Evolutionary conservation across 2,797 vertebrate species (phyloP), one percentile per base, ranked within the genome.

Genomic region (Nannoperca australis): DNA sequence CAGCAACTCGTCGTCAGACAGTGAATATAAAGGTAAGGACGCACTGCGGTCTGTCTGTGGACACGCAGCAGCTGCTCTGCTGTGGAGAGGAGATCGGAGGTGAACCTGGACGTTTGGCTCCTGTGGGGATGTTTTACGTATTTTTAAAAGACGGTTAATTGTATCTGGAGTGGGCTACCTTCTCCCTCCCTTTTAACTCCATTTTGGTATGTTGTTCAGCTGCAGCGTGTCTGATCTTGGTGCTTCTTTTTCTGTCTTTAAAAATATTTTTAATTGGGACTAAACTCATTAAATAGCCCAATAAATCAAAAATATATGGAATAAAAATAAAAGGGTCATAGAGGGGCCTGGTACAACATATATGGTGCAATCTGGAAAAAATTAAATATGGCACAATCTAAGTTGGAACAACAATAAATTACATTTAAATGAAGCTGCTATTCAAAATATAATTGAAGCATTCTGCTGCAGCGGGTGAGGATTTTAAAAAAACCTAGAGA

Each of bases 11-110:
- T 97, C 97, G 0, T 99, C 97, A 20, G 98, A 99, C 88, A 97
- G 97, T 3, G 97, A 99, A 87, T 99, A 98, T 58, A 99, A 98
- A 99, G 98, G 98, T 98, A 96, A 94, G 75, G 9, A 45, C 0
- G 5, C 42, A 47, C 18, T 47, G 14, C 1, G 20, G 45, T 0
- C 3, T 0, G 17, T 17, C n/a, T 34, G 67, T 1, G 11, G 32
- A n/a, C 47, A 9, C 34, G 47, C 14, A 22, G 11, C 10, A 6
- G 14, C 20, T 49, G 60, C 3, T 50, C 27, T 51, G 64, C 58
- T 56, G 0, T 15, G 47, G 17, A 22, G 24, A 24, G 4, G 7
- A 70, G 45, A 11, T 0, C 45, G n/a, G 22, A 64, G 47, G 34
- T 12, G 40, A 56, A 36, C 44, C 22, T 20, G 56, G 10, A 56